Percentiles rank a stretch among this genome's conserved stretches.
Conservation (phyloP, 2,888 invertebrate genomes). For the Vannuccia rotundouncinata region DNA sequence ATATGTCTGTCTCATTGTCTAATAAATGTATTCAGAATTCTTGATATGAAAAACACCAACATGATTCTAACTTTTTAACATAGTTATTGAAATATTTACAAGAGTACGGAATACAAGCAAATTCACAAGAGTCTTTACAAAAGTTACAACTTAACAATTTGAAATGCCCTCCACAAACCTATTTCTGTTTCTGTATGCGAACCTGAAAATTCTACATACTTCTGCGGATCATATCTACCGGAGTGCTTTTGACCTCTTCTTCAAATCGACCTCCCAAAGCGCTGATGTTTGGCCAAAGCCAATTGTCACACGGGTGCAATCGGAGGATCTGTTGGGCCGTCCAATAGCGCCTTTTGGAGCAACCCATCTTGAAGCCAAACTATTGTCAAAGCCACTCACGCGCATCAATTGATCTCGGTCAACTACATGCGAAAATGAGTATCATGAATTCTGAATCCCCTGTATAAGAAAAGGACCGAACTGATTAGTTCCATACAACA, state of each 20-base stretch:
- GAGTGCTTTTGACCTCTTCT: background rate
- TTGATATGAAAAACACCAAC: too few relatives aligned
- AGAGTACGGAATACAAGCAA: too few relatives aligned
- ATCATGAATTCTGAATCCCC: too few relatives aligned
- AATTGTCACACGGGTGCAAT: background rate
- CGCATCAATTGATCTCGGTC: too few relatives aligned
- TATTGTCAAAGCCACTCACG: background rate
- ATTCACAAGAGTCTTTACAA: too few relatives aligned
- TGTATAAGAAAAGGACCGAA: too few relatives aligned
- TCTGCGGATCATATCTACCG: background rate
- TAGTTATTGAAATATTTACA: too few relatives aligned
- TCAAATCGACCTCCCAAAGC: background rate
- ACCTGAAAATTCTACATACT: background rate
- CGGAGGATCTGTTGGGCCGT: background rate
- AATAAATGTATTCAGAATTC: too few relatives aligned
- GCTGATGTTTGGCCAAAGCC: background rate
- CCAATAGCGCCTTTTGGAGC: background rate
- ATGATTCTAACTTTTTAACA: too few relatives aligned
- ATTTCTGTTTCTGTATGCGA: background rate
- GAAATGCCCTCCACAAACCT: background rate
- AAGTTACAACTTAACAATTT: background rate
- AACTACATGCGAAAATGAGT: too few relatives aligned
- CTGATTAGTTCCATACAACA: too few relatives aligned
- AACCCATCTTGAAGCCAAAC: background rate
- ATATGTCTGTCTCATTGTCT: too few relatives aligned